A percentile compares a stretch with the other conserved stretches of the same genome.
These are phyloP conservation scores for Plumapathes pennacea DNA, from an alignment of 92 coral and sea anemone species.

Conservation along the genomic window DNA sequence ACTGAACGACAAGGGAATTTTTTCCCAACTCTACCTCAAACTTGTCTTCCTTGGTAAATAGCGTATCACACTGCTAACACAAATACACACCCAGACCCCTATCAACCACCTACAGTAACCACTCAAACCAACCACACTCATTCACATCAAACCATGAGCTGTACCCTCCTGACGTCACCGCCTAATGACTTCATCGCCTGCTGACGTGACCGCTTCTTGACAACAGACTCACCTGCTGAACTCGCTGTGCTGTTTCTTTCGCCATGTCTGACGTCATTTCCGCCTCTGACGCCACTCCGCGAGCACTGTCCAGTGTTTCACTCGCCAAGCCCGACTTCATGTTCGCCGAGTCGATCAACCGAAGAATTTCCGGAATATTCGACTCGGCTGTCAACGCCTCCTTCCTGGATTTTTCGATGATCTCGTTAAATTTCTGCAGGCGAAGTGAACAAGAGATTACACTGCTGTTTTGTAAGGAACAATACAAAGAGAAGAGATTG, in stretches of 20 bases:
- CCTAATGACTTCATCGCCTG: neutral
- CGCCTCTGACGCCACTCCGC: conserved; percentile 49
- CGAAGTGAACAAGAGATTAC: too few relatives aligned
- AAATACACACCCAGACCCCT: too few relatives aligned
- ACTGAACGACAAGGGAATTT: too few relatives aligned
- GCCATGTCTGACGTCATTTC: conserved; percentile 55
- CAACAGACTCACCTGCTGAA: conserved; percentile 51
- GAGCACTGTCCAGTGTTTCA: conserved; percentile 68
- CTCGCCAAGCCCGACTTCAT: conserved; percentile 78
- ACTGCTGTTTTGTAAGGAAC: neutral
- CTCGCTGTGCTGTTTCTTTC: conserved; percentile 41
- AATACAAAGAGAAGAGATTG: too few relatives aligned
- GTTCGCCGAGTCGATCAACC: conserved; percentile 79
- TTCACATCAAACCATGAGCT: too few relatives aligned
- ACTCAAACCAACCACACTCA: too few relatives aligned
- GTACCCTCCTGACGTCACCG: too few relatives aligned
- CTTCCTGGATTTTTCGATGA: conserved; percentile 68
- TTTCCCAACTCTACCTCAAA: too few relatives aligned
- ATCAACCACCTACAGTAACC: too few relatives aligned
- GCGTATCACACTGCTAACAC: too few relatives aligned
- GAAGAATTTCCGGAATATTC: conserved; percentile 75
- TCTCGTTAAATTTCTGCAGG: conserved; percentile 74
- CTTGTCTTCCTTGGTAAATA: too few relatives aligned
- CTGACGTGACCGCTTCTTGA: neutral
- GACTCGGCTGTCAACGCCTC: conserved; percentile 81